Conservation (phyloP, 37 sponge, comb jelly and placozoan genomes). For the Geodia barretti region DNA sequence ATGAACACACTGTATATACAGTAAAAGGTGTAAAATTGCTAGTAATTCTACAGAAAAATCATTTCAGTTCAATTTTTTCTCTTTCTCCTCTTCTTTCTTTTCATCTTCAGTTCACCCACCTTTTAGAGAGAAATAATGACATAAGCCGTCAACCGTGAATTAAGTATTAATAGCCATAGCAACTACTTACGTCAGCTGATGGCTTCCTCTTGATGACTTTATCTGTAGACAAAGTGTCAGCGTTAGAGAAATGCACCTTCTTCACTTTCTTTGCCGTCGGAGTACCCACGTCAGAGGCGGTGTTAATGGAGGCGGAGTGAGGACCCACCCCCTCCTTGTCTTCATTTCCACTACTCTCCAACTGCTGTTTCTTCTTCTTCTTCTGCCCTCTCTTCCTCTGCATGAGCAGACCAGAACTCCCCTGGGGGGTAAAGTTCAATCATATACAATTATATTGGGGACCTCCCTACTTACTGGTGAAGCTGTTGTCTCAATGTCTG, state of each 20-base stretch:
- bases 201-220: not conserved
- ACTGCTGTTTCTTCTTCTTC: not conserved
- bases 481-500: not conserved
- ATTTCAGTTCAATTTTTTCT: too few species aligned
- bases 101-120: too few species aligned
- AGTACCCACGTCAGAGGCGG: not conserved
- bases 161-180: too few species aligned
- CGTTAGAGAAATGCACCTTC: not conserved
- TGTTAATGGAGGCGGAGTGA: not conserved
- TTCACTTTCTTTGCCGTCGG: not conserved
- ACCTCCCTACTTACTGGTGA: not conserved
- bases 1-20: too few species aligned
- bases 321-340: not conserved
- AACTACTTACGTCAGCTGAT: too few species aligned
- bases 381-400: not conserved
- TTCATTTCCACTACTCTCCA: not conserved
- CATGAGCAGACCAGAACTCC: not conserved
- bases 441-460: not conserved
- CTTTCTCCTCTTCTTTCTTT: too few species aligned
- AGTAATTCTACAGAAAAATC: too few species aligned
- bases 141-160: too few species aligned
- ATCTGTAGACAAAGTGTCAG: not conserved
- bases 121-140: too few species aligned
- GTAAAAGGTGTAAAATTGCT: too few species aligned
- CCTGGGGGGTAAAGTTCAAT: not conserved